Conservation (phyloP, 1,140 invertebrate genomes). For the Penaeus indicus region DNA sequence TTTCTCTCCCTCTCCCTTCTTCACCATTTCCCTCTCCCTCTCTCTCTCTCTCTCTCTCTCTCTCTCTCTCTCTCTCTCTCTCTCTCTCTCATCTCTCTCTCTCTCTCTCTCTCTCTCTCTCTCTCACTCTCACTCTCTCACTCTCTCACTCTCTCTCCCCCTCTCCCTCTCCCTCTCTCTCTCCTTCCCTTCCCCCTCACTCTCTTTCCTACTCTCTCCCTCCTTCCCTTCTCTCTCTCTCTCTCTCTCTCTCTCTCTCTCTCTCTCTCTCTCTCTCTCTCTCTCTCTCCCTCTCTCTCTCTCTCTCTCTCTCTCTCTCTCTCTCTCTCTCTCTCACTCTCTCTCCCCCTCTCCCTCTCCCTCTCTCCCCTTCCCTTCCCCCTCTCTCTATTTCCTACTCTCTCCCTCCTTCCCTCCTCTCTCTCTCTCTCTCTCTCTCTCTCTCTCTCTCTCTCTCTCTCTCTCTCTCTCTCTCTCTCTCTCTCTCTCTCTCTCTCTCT, state of each 20-base stretch:
- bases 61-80: neutral
- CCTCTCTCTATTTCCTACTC: neutral
- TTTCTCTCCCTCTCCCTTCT: neutral
- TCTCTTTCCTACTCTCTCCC: neutral
- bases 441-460: neutral
- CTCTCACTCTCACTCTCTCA: neutral
- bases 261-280: no score
- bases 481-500: neutral
- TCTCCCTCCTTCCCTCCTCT: neutral
- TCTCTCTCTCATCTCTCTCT: neutral
- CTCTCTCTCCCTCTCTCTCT: no score
- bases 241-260: neutral
- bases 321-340: neutral
- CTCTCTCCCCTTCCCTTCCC: neutral
- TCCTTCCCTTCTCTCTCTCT: neutral
- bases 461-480: neutral
- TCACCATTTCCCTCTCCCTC: neutral
- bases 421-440: neutral
- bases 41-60: neutral
- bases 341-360: no score
- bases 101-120: slow-evolving; percentile 9
- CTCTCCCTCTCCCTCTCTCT: neutral
- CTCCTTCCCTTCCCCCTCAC: neutral
- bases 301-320: no score
- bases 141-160: neutral